phyloP scores from a whole-genome alignment of 2,113 vertebrate genomes.

The Limanda limanda region DNA sequence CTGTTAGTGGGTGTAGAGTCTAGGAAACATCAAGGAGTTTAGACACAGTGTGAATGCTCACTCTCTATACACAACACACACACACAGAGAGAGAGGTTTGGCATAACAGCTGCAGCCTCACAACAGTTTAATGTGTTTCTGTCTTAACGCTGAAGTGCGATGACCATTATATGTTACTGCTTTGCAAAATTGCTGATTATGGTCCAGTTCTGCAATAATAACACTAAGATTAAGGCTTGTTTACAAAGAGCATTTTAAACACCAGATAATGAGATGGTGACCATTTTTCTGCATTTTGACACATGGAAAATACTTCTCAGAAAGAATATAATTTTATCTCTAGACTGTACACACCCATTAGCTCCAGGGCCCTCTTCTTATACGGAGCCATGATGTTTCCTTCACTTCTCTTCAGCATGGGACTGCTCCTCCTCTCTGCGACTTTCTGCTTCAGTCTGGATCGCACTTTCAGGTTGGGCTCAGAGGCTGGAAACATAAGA shows the following conservation, averaged over 20 bases:
- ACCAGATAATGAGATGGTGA: not conserved
- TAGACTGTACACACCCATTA: constrained; percentile 87
- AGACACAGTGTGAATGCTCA: constrained; percentile 42
- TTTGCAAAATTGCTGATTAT: constrained; percentile 15
- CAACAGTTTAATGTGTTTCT: constrained; percentile 50
- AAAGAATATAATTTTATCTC: not conserved
- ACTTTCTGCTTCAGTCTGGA: constrained; percentile 99
- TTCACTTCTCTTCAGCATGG: constrained; percentile 95
- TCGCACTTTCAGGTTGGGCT: constrained; percentile 98
- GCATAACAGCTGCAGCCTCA: constrained; percentile 47
- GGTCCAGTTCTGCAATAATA: constrained; percentile 1
- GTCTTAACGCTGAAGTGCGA: constrained; percentile 30
- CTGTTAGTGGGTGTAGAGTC: constrained; percentile 93
- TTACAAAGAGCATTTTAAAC: constrained; percentile 11
- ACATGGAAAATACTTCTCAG: not conserved
- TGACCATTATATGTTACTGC: constrained; percentile 25
- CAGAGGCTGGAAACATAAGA: constrained; percentile 88
- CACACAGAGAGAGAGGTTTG: constrained; percentile 33
- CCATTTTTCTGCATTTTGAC: not conserved
- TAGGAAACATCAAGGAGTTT: constrained; percentile 73
- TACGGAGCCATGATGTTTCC: constrained; percentile 91
- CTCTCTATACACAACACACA: constrained; percentile 13
- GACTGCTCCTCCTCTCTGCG: constrained; percentile 97
- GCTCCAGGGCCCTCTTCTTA: constrained; percentile 96
- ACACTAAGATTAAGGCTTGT: not conserved